Base-by-base conservation (phyloP, 2,888 invertebrate genomes). In the Ischnus inquisitorius region DNA sequence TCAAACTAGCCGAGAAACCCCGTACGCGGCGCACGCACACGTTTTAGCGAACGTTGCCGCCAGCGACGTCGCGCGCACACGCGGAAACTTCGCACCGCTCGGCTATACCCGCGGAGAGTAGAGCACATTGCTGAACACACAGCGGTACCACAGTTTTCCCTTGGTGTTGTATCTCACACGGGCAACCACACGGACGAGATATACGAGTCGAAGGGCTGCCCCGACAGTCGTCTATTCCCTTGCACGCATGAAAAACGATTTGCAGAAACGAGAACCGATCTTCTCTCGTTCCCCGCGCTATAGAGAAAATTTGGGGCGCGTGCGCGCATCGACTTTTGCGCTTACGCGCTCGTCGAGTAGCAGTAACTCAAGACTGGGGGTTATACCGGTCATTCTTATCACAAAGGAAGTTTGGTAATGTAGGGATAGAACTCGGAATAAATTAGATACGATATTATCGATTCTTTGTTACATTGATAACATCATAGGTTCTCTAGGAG, bases 281-380 rank as follows among this genome's bases (percentile, higher is more conserved):
- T 51, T 51, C 12, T 57, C 8, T 71, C 54, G 19, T 71, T 19
- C 39, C 14, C 19, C 71, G 71, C 86, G 82, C 88, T 82, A 85
- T 85, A 88, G 79, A 65, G 76, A 87, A 86, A 85, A 87, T 80
- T 82, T 77, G 51, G 64, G 85, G 85, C 88, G 86, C 87, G 88
- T 87, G 88, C 87, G 88, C 87, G 60, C 22, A 46, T 67, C 54
- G 3, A 22, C 12, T 12, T 39, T 64, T 10, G 41, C 16, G 19
- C 16, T 39, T 64, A 16, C 16, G 64, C 34, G 0, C 22, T 28
- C 39, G 48, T 28, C 48, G 46, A 28, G 8, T 51, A 48, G 16
- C 16, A 34, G 51, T n/a, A 43, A 65, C 41, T 19, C 16, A 19
- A 8, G 51, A n/a, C 16, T 8, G 51, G 51, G 19, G 51, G 19